Conservation (phyloP, 2,797 vertebrate genomes). For the Rhodeus uyekii region DNA sequence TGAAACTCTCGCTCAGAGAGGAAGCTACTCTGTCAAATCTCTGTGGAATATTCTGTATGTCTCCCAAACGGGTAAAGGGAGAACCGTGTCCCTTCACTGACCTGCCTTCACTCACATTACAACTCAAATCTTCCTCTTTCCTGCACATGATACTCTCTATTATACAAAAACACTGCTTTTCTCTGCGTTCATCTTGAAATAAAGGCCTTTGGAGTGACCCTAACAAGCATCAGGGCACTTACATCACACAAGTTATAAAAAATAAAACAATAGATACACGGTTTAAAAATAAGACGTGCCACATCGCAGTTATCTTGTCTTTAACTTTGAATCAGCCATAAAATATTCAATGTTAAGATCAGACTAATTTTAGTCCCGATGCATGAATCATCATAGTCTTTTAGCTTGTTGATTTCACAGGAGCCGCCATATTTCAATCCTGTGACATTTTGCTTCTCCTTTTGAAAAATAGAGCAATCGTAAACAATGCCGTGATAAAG, state of each 20-base stretch:
- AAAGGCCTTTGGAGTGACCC: background rate
- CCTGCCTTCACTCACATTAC: background rate
- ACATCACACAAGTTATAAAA: background rate
- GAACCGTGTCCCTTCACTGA: background rate
- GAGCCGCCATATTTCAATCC: too few species aligned
- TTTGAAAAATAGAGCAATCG: too few species aligned
- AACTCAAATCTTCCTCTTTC: background rate
- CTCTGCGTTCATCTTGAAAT: background rate
- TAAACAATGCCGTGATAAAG: too few species aligned
- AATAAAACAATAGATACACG: background rate
- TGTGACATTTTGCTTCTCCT: too few species aligned
- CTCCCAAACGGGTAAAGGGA: background rate
- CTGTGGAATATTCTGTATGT: background rate
- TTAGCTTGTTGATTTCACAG: too few species aligned
- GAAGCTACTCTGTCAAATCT: background rate
- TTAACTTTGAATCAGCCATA: too few species aligned
- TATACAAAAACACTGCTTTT: background rate
- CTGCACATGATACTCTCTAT: background rate
- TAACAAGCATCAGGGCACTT: background rate
- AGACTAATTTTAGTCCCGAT: too few species aligned
- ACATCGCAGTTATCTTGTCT: too few species aligned
- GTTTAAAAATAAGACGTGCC: too few species aligned
- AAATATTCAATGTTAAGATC: too few species aligned
- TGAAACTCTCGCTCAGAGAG: slow-evolving; percentile 18
- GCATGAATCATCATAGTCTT: too few species aligned